Percentiles rank a stretch among this genome's conserved stretches.
Conservation (phyloP, 2,888 invertebrate species). For the Axea sp. region DNA sequence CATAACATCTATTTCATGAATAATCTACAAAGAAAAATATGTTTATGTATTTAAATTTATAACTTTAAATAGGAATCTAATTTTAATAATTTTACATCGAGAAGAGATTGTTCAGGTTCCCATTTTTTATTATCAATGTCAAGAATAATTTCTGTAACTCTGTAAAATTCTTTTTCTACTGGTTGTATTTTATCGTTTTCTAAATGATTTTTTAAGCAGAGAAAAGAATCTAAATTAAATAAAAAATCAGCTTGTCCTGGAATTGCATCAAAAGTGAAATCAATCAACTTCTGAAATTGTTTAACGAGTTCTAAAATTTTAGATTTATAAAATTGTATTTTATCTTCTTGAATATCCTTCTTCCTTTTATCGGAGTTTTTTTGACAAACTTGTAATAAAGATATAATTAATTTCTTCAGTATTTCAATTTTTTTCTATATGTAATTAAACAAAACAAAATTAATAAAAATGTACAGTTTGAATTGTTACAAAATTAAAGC, state of each 20-base stretch:
- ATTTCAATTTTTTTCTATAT: slow-evolving; percentile 66
- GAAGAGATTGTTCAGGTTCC: slow-evolving; percentile 55
- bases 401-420: slow-evolving; percentile 62
- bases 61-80: not conserved
- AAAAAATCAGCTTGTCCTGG: slow-evolving; percentile 81
- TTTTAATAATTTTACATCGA: slow-evolving; percentile 5
- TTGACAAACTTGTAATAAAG: slow-evolving; percentile 56
- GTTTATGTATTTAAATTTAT: not conserved
- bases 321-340: slow-evolving; percentile 71
- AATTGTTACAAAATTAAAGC: too few relatives aligned
- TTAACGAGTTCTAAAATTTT: slow-evolving; percentile 75
- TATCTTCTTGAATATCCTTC: slow-evolving; percentile 15
- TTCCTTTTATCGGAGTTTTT: slow-evolving; percentile 43
- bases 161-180: slow-evolving; percentile 17
- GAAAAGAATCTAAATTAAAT: slow-evolving; percentile 65
- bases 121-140: slow-evolving; percentile 59
- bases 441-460: too few relatives aligned
- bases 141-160: slow-evolving; percentile 59
- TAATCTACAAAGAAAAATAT: slow-evolving; percentile 5
- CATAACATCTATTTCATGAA: not conserved
- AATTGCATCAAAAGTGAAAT: slow-evolving; percentile 75
- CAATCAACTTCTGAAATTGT: slow-evolving; percentile 38
- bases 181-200: slow-evolving; percentile 6
- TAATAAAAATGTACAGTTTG: too few relatives aligned
- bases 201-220: slow-evolving; percentile 20